Conservation (phyloP, 2,888 invertebrate genomes). For the Nipponacmea schrenckii region DNA sequence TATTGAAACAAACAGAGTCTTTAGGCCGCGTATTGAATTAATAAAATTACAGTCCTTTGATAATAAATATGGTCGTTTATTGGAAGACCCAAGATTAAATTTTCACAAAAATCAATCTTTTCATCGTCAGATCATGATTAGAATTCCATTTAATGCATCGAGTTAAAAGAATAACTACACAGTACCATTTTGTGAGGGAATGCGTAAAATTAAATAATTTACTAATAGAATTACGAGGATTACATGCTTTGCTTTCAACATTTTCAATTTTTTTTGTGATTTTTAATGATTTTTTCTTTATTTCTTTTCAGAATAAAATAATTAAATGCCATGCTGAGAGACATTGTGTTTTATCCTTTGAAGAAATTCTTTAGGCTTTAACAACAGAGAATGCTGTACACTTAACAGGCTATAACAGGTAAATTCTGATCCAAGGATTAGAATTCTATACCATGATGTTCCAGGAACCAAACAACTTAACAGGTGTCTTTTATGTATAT, state of each 20-base stretch:
- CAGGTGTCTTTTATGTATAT: too few species aligned
- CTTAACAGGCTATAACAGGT: too few species aligned
- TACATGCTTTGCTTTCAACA: not conserved
- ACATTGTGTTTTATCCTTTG: too few species aligned
- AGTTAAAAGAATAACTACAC: not conserved
- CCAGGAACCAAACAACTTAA: too few species aligned
- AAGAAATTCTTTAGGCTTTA: too few species aligned
- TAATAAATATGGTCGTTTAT: constrained; percentile 7
- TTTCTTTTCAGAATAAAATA: too few species aligned
- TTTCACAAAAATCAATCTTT: constrained; percentile 9
- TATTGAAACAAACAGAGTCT: constrained; percentile 9
- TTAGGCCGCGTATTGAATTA: constrained; percentile 6
- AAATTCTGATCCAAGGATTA: too few species aligned
- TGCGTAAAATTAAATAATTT: not conserved
- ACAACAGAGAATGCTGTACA: too few species aligned
- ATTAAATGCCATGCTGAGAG: too few species aligned
- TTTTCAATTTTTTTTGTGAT: too few species aligned
- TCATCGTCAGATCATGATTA: constrained; percentile 8
- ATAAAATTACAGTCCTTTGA: constrained; percentile 7
- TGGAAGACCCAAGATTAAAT: constrained; percentile 7
- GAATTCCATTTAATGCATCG: constrained; percentile 4
- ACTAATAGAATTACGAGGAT: not conserved
- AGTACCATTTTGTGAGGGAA: not conserved
- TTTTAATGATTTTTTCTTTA: too few species aligned
- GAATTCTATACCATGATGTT: too few species aligned